Base-by-base conservation (phyloP, 2,797 vertebrate genomes). In the Onychomys arenicola region DNA sequence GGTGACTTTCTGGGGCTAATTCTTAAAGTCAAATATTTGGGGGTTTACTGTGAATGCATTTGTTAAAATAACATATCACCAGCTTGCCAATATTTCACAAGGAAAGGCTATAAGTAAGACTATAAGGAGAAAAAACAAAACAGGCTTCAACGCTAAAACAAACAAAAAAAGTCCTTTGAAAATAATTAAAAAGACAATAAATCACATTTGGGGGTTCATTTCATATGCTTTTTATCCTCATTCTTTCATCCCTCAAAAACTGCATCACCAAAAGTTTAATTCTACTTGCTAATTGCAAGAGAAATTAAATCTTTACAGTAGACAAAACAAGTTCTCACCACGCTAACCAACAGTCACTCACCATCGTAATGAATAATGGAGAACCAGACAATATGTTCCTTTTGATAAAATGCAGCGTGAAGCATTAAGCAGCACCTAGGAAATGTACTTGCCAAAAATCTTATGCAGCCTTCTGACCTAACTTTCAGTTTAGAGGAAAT, bases 401-500 rank as follows among this genome's bases (percentile, higher is more conserved):
- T 93, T 95, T 61, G 61, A 90, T 89, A 90, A 96, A 95, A 63
- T 77, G 12, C 17, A 89, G 43, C 83, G 34, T 81, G 12, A 97
- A 85, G 19, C 71, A 63, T 82, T 59, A 13, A 91, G 19, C 43
- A 46, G 34, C 6, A 91, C 34, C n/a, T 90, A 90, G 59, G 29
- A 25, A 78, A 85, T 29, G 65, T 25, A 95, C 16, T 93, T 95
- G 27, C 19, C 71, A 95, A 96, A 92, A 87, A 85, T 94, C 13
- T 43, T 78, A 89, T 65, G 57, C 32, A 94, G 37, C 6, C 7
- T 95, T 95, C 85, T 95, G 27, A 78, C 5, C 19, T 90, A 94
- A 91, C 57, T 96, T 94, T 96, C 84, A 95, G 32, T 81, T 81
- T 87, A 90, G 6, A 90, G n/a, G 75, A 93, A 97, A 94, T 76